These are phyloP conservation scores for Leuciscus idus DNA, from an alignment of 2,113 vertebrate species.

Conservation along the genomic window DNA sequence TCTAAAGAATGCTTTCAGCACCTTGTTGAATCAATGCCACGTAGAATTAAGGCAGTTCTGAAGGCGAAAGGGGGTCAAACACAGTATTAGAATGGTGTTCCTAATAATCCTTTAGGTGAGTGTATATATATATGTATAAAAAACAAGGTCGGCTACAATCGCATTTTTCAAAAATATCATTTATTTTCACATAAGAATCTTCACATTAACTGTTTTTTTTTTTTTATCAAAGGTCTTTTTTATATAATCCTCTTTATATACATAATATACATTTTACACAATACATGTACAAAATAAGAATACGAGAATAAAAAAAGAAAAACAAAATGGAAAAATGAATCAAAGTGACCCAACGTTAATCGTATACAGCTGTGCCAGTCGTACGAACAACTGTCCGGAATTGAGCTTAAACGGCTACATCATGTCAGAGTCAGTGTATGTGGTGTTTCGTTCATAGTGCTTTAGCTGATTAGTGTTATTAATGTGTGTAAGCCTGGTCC, in stretches of 20 bases:
- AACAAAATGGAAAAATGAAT: slow-evolving; percentile 7
- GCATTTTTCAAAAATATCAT: slow-evolving; percentile 58
- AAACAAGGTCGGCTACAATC: neutral
- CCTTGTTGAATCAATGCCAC: no score
- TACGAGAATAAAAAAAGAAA: neutral
- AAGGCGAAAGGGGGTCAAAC: no score
- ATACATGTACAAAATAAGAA: slow-evolving; percentile 48
- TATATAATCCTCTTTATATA: slow-evolving; percentile 63
- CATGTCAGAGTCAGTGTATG: slow-evolving; percentile 22
- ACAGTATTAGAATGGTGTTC: no score
- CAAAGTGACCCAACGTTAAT: neutral
- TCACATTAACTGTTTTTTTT: slow-evolving; percentile 54
- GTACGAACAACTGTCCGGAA: slow-evolving; percentile 3
- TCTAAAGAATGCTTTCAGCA: no score
- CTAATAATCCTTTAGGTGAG: no score
- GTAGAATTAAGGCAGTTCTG: no score
- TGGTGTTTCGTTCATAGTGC: slow-evolving; percentile 22
- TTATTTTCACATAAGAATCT: slow-evolving; percentile 59
- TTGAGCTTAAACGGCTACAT: slow-evolving; percentile 36
- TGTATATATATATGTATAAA: neutral
- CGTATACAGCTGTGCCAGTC: neutral
- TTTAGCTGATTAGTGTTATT: slow-evolving; percentile 14
- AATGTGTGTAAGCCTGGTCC: neutral
- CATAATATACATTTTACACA: slow-evolving; percentile 62
- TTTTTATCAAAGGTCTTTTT: slow-evolving; percentile 44